These are phyloP conservation scores for Melanotaenia trifasciata DNA, from an alignment of 2,797 vertebrate genomes.

Conservation along the genomic window DNA sequence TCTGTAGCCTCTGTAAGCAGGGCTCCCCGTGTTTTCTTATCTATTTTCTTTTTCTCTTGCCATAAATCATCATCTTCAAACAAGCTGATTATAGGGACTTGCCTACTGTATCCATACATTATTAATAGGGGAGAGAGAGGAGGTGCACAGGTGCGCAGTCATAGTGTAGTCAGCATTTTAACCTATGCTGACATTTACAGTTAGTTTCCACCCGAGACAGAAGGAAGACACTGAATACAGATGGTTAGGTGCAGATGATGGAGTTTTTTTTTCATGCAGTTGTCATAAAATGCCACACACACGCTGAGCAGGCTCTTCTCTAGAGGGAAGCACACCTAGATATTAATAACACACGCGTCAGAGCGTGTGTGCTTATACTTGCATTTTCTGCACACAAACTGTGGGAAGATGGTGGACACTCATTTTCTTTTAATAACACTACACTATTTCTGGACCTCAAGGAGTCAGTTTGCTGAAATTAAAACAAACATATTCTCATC, in stretches of 20 bases:
- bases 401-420: slow-evolving; percentile 41
- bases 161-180: slow-evolving; percentile 76
- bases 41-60: slow-evolving; percentile 29
- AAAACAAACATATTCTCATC: slow-evolving; percentile 19
- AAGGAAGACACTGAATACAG: slow-evolving; percentile 60
- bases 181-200: slow-evolving; percentile 76
- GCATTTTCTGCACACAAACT: slow-evolving; percentile 48
- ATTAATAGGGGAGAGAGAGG: slow-evolving; percentile 56
- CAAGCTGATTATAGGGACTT: slow-evolving; percentile 55
- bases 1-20: slow-evolving; percentile 42
- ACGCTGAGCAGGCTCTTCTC: slow-evolving; percentile 75
- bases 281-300: slow-evolving; percentile 76
- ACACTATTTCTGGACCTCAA: slow-evolving; percentile 28
- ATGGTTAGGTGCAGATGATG: slow-evolving; percentile 64
- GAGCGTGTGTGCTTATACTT: slow-evolving; percentile 25
- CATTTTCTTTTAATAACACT: slow-evolving; percentile 55
- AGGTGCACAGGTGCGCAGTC: slow-evolving; percentile 70
- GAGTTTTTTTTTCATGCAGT: slow-evolving; percentile 57
- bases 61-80: slow-evolving; percentile 66
- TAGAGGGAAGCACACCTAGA: slow-evolving; percentile 60
- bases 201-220: slow-evolving; percentile 67
- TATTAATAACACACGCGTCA: slow-evolving; percentile 67
- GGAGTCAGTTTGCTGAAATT: slow-evolving; percentile 35
- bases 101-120: slow-evolving; percentile 50
- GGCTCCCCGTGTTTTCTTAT: slow-evolving; percentile 40